Conservation (phyloP, 1,140 invertebrate species). For the Nautilus pompilius region DNA sequence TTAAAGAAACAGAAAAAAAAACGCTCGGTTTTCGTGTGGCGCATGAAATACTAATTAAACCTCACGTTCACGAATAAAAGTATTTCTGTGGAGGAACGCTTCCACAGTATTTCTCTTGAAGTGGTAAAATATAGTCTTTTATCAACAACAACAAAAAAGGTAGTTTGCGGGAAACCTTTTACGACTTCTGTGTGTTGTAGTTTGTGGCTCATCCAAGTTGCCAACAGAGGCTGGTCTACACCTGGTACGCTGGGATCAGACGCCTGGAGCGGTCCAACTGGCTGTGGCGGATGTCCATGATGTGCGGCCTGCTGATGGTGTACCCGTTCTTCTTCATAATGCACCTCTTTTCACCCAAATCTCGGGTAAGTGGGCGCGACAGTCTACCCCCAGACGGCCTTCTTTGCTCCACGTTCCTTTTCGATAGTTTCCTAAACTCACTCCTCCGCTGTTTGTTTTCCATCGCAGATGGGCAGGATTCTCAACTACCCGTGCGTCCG, state of each 20-base stretch:
- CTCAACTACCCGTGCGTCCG: conserved; percentile 48
- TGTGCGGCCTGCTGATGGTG: conserved; percentile 17
- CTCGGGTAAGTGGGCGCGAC: not conserved
- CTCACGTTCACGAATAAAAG: no score
- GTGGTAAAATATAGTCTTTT: no score
- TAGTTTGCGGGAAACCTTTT: not conserved
- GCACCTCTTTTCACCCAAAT: conserved; percentile 34
- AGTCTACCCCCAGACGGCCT: not conserved
- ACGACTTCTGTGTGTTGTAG: conserved; percentile 46
- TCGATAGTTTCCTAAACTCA: not conserved
- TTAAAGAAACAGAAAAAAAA: not conserved
- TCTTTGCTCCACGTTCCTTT: not conserved
- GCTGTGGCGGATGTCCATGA: conserved; percentile 21
- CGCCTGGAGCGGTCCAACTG: conserved; percentile 28
- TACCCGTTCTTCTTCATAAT: conserved; percentile 41
- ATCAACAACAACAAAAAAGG: not conserved
- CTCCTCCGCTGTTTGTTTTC: not conserved
- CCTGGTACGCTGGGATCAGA: conserved; percentile 56
- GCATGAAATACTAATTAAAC: no score
- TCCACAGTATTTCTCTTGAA: no score
- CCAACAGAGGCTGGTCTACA: conserved; percentile 49
- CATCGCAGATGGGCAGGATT: conserved; percentile 30
- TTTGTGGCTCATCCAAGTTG: conserved; percentile 54
- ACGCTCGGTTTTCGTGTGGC: no score
- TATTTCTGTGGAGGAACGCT: no score